Conservation (phyloP, 2,797 vertebrate genomes). For the Melanotaenia pygmaea region DNA sequence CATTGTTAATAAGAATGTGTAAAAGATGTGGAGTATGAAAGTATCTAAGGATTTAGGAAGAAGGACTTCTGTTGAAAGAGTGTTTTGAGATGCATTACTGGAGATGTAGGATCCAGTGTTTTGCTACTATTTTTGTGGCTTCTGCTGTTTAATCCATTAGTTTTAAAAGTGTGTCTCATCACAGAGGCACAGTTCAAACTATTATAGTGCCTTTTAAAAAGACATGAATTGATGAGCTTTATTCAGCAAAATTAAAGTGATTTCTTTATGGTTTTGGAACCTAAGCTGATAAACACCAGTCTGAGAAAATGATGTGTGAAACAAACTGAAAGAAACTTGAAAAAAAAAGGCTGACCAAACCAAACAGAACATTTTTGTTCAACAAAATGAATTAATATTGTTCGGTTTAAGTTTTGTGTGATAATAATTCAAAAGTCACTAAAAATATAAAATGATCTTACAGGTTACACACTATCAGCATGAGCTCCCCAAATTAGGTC, state of each 20-base stretch:
- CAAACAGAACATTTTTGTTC: background rate
- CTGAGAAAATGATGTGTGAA: background rate
- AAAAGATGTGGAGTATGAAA: background rate
- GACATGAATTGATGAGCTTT: background rate
- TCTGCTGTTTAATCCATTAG: background rate
- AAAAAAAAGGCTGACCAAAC: too few species aligned
- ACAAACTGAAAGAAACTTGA: background rate
- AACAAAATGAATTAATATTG: background rate
- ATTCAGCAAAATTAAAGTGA: background rate
- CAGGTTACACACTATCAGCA: too few species aligned
- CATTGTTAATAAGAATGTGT: background rate
- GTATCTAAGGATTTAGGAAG: too few species aligned
- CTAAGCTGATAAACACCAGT: background rate
- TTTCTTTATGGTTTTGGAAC: background rate
- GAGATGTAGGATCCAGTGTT: background rate
- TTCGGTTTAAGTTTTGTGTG: background rate
- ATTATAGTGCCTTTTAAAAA: background rate
- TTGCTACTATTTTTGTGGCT: too few species aligned
- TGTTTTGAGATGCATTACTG: conserved; percentile 2
- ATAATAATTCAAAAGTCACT: background rate
- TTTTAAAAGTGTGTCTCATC: background rate
- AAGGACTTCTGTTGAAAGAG: background rate
- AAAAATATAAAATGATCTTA: background rate
- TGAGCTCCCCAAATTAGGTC: too few species aligned
- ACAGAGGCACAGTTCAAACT: background rate